Evolutionary conservation across 1,140 invertebrate species (phyloP).

Genomic region (Orius insidiosus): DNA sequence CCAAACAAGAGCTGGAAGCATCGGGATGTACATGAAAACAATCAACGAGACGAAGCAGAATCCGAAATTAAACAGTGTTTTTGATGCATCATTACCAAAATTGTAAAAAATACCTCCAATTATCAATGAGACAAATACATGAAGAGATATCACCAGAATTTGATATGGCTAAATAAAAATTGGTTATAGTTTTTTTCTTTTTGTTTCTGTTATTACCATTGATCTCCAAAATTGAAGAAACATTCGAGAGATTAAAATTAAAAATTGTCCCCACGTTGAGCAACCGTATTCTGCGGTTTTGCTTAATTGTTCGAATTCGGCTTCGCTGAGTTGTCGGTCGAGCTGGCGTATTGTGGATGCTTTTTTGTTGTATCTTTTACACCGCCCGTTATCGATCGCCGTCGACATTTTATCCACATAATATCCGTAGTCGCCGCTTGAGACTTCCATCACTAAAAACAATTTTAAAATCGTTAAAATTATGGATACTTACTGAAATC

Average conservation of each 20-base stretch:
- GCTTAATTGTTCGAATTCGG: constrained; percentile 11
- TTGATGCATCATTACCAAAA: constrained; percentile 59
- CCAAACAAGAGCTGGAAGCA: constrained; percentile 56
- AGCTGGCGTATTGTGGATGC: background rate
- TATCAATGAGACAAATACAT: constrained; percentile 47
- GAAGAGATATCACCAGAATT: constrained; percentile 30
- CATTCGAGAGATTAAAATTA: constrained; percentile 43
- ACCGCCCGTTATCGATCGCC: constrained; percentile 40
- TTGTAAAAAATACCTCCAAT: constrained; percentile 48
- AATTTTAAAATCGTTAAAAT: constrained; percentile 1
- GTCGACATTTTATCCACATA: constrained; percentile 41
- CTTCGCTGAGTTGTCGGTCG: constrained; percentile 6
- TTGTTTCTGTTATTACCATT: constrained; percentile 31
- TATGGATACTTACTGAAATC: constrained; percentile 49
- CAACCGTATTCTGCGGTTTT: constrained; percentile 13
- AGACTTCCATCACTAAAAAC: constrained; percentile 55
- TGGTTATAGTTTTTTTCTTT: background rate
- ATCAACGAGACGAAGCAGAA: constrained; percentile 62
- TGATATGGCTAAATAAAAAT: constrained; percentile 2
- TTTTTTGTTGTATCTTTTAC: constrained; percentile 28
- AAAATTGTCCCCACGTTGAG: constrained; percentile 41
- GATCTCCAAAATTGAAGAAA: constrained; percentile 51
- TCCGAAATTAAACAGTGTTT: constrained; percentile 64
- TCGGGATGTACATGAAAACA: constrained; percentile 56
- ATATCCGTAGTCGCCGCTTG: constrained; percentile 51